Evolutionary conservation across 2,113 vertebrate genomes (phyloP).

Genomic region (Osmerus eperlanus): DNA sequence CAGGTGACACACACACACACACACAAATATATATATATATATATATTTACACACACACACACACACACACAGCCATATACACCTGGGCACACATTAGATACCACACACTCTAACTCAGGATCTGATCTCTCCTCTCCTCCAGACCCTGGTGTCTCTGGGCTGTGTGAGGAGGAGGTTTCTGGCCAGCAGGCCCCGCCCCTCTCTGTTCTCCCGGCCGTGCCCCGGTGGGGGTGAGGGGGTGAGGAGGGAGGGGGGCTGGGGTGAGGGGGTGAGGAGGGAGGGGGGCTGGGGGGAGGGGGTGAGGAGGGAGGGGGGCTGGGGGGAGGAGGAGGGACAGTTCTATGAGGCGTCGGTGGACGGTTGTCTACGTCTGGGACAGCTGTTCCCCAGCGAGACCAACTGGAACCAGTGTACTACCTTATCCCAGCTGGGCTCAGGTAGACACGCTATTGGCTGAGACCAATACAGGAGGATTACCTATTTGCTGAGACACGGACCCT

Average conservation of each 20-base stretch:
- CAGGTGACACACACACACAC: conserved; percentile 69
- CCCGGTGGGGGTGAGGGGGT: conserved; percentile 4
- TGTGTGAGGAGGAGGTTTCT: conserved; percentile 77
- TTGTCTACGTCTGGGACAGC: conserved; percentile 75
- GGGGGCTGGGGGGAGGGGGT: neutral
- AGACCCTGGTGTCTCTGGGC: conserved; percentile 82
- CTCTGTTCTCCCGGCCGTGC: conserved; percentile 74
- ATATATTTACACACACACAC: neutral
- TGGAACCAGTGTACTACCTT: conserved; percentile 81
- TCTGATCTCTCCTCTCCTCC: conserved; percentile 2
- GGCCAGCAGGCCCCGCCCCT: conserved; percentile 47
- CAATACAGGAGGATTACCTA: neutral
- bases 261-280: conserved; percentile 13
- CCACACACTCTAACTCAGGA: too few species aligned
- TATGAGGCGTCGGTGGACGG: conserved; percentile 89
- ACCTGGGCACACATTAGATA: neutral
- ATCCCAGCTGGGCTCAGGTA: conserved; percentile 29
- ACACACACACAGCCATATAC: neutral
- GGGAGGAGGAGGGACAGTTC: conserved; percentile 50
- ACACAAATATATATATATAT: neutral
- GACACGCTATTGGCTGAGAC: neutral
- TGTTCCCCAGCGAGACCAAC: conserved; percentile 83
- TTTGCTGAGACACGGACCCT: too few species aligned
- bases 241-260: conserved; percentile 14
- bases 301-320: neutral